A percentile compares a stretch with the other conserved stretches of the same genome.
Conservation (phyloP, 2,113 vertebrate species). For the Gyps fulvus region DNA sequence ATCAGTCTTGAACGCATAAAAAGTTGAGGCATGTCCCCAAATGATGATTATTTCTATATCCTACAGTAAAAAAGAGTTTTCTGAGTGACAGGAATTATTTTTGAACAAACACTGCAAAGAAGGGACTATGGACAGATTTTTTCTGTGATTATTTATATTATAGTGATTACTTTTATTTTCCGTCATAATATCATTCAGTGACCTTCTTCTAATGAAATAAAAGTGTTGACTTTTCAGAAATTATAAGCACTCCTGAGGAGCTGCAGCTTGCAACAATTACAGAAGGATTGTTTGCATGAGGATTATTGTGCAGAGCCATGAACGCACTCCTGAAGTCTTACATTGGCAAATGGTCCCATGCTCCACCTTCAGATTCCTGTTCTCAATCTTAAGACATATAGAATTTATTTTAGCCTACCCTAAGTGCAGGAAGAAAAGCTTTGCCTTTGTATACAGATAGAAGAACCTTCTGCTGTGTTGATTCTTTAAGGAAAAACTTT, state of each 20-base stretch:
- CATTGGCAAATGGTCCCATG: background rate
- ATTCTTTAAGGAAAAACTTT: background rate
- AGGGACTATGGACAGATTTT: background rate
- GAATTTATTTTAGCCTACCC: background rate
- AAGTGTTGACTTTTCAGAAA: background rate
- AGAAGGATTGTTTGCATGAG: background rate
- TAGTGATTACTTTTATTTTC: background rate
- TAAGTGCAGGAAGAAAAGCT: background rate
- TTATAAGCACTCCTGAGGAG: background rate
- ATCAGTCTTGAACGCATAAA: background rate
- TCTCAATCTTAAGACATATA: background rate
- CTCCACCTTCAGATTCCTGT: background rate
- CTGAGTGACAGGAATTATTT: background rate
- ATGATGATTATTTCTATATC: background rate
- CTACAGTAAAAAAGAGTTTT: background rate
- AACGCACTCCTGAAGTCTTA: background rate
- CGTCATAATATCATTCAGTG: background rate
- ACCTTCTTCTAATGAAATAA: background rate
- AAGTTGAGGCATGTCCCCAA: background rate
- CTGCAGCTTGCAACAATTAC: background rate
- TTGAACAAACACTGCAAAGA: background rate
- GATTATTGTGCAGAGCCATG: background rate
- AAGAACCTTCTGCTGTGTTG: background rate
- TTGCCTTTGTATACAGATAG: background rate
- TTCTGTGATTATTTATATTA: background rate